Evolutionary conservation across 2,797 vertebrate species (phyloP), one percentile per base, ranked within the genome.

Genomic region (Labeo calbasu): DNA sequence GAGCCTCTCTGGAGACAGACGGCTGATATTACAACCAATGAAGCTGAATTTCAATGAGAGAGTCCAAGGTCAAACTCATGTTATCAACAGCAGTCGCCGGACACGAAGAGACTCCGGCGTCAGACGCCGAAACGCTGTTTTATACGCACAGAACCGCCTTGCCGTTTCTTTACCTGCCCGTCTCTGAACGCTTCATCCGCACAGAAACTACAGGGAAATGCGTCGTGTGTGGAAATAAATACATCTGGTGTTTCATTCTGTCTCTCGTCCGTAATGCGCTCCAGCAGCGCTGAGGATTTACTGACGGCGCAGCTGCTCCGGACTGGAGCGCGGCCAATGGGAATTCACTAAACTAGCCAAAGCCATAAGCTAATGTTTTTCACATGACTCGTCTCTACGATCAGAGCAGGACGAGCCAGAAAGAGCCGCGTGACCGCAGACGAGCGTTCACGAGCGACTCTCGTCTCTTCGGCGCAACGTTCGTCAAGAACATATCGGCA

Each of bases 1-100:
- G 87, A 93, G 90, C 87, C 88, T 84, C 83, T 73, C 72, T 70
- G 36, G 11, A 80, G 66, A 57, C 14, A 19, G 66, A 80, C 5
- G 15, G 32, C 21, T 70, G 51, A 80, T 80, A 65, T 43, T 80
- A 28, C 1, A 65, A 46, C 43, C 28, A 81, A 79, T 19, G 19
- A 14, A 46, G 23, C 40, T 51, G 14, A 79, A 69, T 46, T 36
- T 61, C 51, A 72, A 72, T 77, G 75, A 76, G 3, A 73, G 25
- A 63, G 66, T 63, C 76, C 59, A 40, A 66, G 77, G 40, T 63
- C 75, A 36, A 55, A 7, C 25, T 12, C 43, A 73, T 68, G 40
- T 43, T 43, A 21, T 12, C 6, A 71, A 28, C 28, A 43, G 50
- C 59, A 43, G 14, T 57, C 14, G 55, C 12, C 17, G 36, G 48